Evolutionary conservation across 1,140 invertebrate species (phyloP).

Genomic region (Scaptomyza pallida): DNA sequence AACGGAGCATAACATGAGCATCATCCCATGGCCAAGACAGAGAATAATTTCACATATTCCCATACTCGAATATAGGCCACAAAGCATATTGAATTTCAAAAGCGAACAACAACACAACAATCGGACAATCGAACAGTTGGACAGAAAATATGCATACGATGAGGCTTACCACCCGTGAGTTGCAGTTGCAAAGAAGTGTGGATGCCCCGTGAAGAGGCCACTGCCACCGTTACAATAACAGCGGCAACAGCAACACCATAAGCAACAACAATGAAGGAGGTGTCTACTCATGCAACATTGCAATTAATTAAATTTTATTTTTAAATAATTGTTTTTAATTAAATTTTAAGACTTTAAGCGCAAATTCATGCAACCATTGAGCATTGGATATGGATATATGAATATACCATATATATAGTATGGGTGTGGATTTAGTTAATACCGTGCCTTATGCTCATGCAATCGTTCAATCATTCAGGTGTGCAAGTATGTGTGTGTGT

Average conservation of each 20-base stretch:
- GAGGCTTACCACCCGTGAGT: constrained; percentile 58
- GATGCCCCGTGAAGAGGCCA: constrained; percentile 71
- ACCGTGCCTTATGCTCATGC: constrained; percentile 67
- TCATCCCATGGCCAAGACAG: constrained; percentile 5
- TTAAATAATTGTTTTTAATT: constrained; percentile 82
- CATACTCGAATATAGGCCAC: constrained; percentile 44
- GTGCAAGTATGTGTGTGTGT: constrained; percentile 8
- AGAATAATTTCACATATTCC: constrained; percentile 24
- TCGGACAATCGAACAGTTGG: constrained; percentile 6
- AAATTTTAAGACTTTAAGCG: constrained; percentile 72
- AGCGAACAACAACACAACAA: constrained; percentile 8
- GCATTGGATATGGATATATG: constrained; percentile 3
- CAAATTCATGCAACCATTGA: constrained; percentile 70
- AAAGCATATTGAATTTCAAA: constrained; percentile 32
- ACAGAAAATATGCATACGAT: constrained; percentile 36
- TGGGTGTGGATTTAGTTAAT: neutral
- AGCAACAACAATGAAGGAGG: constrained; percentile 35
- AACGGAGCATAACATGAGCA: constrained; percentile 25
- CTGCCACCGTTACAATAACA: constrained; percentile 75
- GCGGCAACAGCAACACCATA: constrained; percentile 21
- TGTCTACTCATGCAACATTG: constrained; percentile 79
- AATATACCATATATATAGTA: neutral
- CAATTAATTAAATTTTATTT: constrained; percentile 82
- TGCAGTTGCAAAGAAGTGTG: constrained; percentile 54
- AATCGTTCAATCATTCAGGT: constrained; percentile 74